Evolutionary conservation across 2,113 vertebrate species (phyloP).

Genomic region (Halcyon senegalensis): DNA sequence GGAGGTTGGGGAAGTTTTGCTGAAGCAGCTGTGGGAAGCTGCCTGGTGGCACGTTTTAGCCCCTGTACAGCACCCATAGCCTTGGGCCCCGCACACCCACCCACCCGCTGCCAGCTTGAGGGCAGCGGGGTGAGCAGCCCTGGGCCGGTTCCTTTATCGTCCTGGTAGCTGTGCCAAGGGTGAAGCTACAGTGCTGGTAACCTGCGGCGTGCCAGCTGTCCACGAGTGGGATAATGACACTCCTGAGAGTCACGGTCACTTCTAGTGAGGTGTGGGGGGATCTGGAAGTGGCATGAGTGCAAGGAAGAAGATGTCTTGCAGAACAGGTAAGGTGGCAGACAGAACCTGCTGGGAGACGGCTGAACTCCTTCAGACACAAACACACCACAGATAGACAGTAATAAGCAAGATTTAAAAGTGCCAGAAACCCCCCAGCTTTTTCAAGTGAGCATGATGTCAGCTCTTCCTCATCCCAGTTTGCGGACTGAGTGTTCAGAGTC

Average conservation of each 20-base stretch:
- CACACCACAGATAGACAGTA: not conserved
- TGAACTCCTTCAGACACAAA: not conserved
- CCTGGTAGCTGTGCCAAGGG: not conserved
- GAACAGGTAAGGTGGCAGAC: not conserved
- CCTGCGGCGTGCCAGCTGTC: not conserved
- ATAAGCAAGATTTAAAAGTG: not conserved
- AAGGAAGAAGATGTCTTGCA: not conserved
- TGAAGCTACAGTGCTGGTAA: not conserved
- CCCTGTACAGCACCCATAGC: not conserved
- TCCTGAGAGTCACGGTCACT: not conserved
- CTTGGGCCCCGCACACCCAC: no score
- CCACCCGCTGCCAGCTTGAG: not conserved
- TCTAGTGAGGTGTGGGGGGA: not conserved
- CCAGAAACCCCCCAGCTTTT: not conserved
- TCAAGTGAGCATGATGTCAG: not conserved
- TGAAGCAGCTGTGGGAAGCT: no score
- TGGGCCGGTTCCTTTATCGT: rapidly evolving
- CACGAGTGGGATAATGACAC: not conserved
- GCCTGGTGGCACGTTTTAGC: no score
- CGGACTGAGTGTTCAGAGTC: not conserved
- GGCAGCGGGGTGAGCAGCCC: not conserved
- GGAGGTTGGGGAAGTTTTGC: no score
- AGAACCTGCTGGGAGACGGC: not conserved
- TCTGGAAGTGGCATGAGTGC: not conserved
- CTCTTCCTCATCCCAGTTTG: not conserved